A percentile compares a stretch with the other conserved stretches of the same genome.
Evolutionary conservation across 1,140 invertebrate species (phyloP).

Genomic region (Drosophila yakuba): DNA sequence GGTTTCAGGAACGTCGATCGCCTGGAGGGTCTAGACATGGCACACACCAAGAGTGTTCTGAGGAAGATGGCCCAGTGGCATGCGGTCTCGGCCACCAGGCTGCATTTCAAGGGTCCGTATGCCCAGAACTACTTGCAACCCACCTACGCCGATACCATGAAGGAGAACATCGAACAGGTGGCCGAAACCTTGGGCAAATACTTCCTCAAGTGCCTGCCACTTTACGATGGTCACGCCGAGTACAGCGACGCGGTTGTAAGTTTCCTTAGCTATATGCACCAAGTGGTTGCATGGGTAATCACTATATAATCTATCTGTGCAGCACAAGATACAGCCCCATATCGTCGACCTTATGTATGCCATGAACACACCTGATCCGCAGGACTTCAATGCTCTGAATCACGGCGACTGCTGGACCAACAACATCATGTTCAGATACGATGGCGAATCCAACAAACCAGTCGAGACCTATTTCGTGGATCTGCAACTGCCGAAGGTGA

Average conservation of each 20-base stretch:
- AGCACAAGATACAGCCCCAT: slow-evolving; percentile 46
- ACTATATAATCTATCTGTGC: neutral
- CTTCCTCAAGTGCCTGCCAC: slow-evolving; percentile 32
- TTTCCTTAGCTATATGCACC: neutral
- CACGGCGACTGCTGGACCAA: slow-evolving; percentile 87
- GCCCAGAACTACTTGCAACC: slow-evolving; percentile 38
- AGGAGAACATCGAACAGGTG: slow-evolving; percentile 31
- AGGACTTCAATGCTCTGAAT: slow-evolving; percentile 87
- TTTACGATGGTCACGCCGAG: slow-evolving; percentile 41
- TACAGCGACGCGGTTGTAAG: slow-evolving; percentile 52
- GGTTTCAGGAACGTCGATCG: slow-evolving; percentile 86
- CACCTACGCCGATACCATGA: slow-evolving; percentile 41
- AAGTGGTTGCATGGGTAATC: no score
- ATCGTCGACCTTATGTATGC: slow-evolving; percentile 47
- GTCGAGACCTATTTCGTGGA: slow-evolving; percentile 79
- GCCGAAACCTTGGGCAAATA: slow-evolving; percentile 40
- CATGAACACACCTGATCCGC: slow-evolving; percentile 55
- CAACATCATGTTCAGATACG: slow-evolving; percentile 84
- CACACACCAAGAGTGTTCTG: slow-evolving; percentile 85
- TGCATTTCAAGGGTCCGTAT: slow-evolving; percentile 47
- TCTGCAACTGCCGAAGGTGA: slow-evolving; percentile 69
- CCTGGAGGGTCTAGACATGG: slow-evolving; percentile 85
- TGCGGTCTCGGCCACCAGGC: slow-evolving; percentile 75
- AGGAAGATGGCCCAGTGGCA: slow-evolving; percentile 87
- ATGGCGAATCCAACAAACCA: slow-evolving; percentile 14